Base-by-base conservation (phyloP, 2,113 vertebrate species). In the Cercocebus atys region DNA sequence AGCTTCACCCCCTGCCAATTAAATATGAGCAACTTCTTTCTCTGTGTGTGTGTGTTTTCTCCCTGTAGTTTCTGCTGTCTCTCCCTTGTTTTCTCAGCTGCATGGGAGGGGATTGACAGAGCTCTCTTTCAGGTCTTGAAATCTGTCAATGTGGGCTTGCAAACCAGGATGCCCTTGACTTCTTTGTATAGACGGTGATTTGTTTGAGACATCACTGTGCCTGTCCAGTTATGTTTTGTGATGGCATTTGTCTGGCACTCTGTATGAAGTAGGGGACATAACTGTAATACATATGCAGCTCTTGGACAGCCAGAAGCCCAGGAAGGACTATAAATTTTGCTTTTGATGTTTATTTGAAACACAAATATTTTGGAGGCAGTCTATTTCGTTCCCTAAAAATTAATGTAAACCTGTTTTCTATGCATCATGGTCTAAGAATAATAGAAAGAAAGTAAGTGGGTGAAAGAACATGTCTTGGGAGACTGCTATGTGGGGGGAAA, bases 311-410 rank as follows among this genome's bases (percentile, higher is more conserved):
- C 59, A 59, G 6, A 92, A 92, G 25, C 66, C 68, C 5, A 93
- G 45, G 40, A 95, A 92, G 7, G 43, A 38, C 40, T 76, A 9
- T 92, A 92, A 61, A 93, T 97, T 92, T 95, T 94, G 20, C 27
- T 81, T 90, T 94, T 40, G 47, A 79, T 96, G 13, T 94, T 96
- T 78, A 93, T 88, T 85, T 79, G 90, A 96, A 88, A 79, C 64
- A 94, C 83, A 93, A 3, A 81, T 95, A 90, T 94, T 98, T 97
- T 82, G 25, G 50, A 96, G 81, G 55, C n/a, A 43, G 80, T 78
- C 81, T 88, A 20, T 97, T 96, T 96, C 61, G 76, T 94, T 85
- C 32, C 35, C 70, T 47, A 25, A 94, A 93, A 88, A 59, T 87
- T 85, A 72, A 66, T 68, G 22, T 76, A 88, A 92, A 61, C 84